Evolutionary conservation across 2,888 invertebrate genomes (phyloP).

Genomic region (Dryomyza anilis): DNA sequence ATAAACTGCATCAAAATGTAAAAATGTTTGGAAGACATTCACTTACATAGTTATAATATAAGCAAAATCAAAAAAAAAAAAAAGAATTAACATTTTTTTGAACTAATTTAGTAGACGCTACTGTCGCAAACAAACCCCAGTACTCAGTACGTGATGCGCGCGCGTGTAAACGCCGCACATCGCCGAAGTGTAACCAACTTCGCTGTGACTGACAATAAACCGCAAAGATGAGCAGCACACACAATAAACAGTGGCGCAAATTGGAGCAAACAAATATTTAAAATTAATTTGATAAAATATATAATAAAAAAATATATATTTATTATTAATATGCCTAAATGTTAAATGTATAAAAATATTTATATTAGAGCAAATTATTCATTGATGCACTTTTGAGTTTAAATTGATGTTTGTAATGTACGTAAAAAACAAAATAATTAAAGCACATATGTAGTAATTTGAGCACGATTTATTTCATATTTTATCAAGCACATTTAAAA

Average conservation of each 20-base stretch:
- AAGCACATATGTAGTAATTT: constrained; percentile 5
- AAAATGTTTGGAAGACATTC: constrained; percentile 55
- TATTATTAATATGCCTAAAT: constrained; percentile 44
- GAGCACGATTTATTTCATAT: constrained; percentile 23
- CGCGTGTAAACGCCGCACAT: too few relatives aligned
- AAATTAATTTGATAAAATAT: neutral
- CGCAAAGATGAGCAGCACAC: constrained; percentile 32
- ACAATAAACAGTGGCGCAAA: constrained; percentile 30
- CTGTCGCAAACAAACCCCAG: constrained; percentile 30
- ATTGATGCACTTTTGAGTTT: constrained; percentile 38
- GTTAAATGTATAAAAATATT: constrained; percentile 45
- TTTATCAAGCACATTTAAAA: neutral
- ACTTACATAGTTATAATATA: neutral
- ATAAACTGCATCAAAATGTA: too few relatives aligned
- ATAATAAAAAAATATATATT: constrained; percentile 44
- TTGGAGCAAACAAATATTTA: constrained; percentile 37
- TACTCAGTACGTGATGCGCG: constrained; percentile 21
- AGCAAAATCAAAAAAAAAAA: constrained; percentile 13
- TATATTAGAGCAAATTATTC: neutral
- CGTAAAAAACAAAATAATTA: neutral
- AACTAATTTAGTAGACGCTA: constrained; percentile 31
- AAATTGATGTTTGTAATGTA: constrained; percentile 10
- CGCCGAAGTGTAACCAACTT: constrained; percentile 43
- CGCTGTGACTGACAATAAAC: constrained; percentile 62
- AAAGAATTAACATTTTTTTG: constrained; percentile 1